These are phyloP conservation scores for Drosophila tristis DNA, from an alignment of 1,140 invertebrate genomes.

Conservation along the genomic window DNA sequence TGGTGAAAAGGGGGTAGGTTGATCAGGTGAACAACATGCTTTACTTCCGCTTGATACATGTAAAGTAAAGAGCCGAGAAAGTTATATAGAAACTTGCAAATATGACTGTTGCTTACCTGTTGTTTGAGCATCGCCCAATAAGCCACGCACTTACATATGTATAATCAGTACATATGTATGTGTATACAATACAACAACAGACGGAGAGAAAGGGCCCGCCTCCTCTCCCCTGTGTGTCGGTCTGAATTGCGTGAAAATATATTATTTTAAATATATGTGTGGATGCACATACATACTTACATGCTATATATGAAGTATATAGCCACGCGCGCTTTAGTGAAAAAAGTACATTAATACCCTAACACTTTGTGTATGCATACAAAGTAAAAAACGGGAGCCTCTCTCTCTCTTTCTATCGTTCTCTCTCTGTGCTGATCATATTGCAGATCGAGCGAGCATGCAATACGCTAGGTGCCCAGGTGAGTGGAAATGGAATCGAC, in stretches of 20 bases:
- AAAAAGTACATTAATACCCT: too few relatives aligned
- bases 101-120: conserved; percentile 9
- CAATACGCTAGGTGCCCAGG: conserved; percentile 36
- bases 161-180: too few relatives aligned
- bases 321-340: too few relatives aligned
- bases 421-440: conserved; percentile 16
- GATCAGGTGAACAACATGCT: conserved; percentile 19
- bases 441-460: conserved; percentile 23
- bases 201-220: conserved; percentile 21
- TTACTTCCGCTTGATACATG: conserved; percentile 25
- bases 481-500: conserved; percentile 67
- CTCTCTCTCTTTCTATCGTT: conserved; percentile 8
- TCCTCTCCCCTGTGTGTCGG: conserved; percentile 1
- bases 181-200: too few relatives aligned
- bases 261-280: not conserved
- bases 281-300: not conserved
- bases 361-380: not conserved
- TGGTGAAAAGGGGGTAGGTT: conserved; percentile 29
- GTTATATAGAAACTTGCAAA: not conserved
- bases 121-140: conserved; percentile 8
- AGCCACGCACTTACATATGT: conserved; percentile 3
- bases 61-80: conserved; percentile 6
- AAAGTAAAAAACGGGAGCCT: conserved; percentile 6
- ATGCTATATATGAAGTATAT: not conserved
- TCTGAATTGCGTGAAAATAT: too few relatives aligned